Percentiles rank a stretch among this genome's conserved stretches.
Conservation (phyloP, 2,113 vertebrate genomes). For the Chlamydotis undulata region DNA sequence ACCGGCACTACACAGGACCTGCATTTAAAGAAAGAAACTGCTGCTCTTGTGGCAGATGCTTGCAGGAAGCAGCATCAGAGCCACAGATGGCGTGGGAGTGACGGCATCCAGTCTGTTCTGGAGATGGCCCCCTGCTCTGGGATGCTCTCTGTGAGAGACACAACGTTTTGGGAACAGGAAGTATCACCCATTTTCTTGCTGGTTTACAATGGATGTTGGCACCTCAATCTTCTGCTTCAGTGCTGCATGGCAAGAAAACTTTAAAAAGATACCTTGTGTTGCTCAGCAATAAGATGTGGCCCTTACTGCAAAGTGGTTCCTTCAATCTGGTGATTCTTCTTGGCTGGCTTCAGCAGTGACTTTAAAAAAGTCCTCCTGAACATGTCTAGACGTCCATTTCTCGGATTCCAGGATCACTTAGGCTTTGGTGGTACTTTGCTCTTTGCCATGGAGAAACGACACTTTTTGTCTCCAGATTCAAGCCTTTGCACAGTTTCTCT, state of each 20-base stretch:
- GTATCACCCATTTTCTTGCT: not conserved
- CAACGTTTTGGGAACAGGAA: not conserved
- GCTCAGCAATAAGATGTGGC: not conserved
- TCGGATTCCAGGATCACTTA: no score
- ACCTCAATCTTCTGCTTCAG: not conserved
- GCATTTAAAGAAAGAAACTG: not conserved
- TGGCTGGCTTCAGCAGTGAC: not conserved
- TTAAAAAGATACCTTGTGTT: not conserved
- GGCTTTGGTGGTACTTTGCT: no score
- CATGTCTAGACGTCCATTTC: no score
- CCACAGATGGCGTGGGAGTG: fast-evolving
- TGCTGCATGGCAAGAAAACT: not conserved
- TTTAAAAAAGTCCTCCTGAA: not conserved
- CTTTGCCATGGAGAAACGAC: no score
- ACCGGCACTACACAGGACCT: not conserved
- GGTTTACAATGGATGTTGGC: not conserved
- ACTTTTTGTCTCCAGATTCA: no score
- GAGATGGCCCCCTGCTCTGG: not conserved
- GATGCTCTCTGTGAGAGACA: not conserved
- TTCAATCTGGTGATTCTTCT: not conserved
- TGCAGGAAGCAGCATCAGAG: not conserved
- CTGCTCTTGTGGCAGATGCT: not conserved
- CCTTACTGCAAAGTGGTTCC: not conserved
- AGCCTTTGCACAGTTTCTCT: no score
- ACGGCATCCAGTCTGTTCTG: not conserved